A percentile compares a stretch with the other conserved stretches of the same genome.
Conservation (phyloP, 1,140 invertebrate genomes). For the Drosophila sechellia region DNA sequence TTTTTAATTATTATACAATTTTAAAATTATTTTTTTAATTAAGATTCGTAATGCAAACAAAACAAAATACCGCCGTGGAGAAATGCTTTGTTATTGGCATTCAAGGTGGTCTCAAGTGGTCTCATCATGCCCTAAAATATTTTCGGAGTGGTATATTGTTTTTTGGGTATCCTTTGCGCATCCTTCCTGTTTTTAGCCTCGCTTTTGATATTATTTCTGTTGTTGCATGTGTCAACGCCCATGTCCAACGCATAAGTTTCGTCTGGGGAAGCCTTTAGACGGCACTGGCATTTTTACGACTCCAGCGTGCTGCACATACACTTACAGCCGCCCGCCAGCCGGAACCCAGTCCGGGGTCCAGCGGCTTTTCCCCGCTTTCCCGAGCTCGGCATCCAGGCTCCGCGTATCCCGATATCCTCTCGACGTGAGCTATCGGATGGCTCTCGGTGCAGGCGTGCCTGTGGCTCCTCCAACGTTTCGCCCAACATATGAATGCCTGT, state of each 20-base stretch:
- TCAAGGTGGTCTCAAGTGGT: too few species aligned
- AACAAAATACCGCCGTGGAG: too few species aligned
- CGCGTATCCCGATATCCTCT: slow-evolving; percentile 4
- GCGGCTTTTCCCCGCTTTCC: slow-evolving; percentile 12
- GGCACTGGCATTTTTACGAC: slow-evolving; percentile 31
- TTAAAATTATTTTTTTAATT: too few species aligned
- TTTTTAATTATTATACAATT: too few species aligned
- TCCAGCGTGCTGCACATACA: slow-evolving; percentile 46
- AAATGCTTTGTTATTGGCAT: too few species aligned
- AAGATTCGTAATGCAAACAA: too few species aligned
- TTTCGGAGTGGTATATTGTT: too few species aligned
- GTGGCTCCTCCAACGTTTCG: slow-evolving; percentile 45
- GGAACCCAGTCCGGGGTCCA: slow-evolving; percentile 16
- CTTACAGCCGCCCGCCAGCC: slow-evolving; percentile 9
- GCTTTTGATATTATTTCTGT: not conserved
- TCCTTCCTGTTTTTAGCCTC: not conserved
- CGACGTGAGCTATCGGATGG: slow-evolving; percentile 15
- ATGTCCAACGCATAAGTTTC: slow-evolving; percentile 11
- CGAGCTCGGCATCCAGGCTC: not conserved
- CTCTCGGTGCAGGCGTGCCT: slow-evolving; percentile 14
- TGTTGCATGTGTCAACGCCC: slow-evolving; percentile 34
- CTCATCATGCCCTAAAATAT: too few species aligned
- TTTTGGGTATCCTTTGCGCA: not conserved
- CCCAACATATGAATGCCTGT: slow-evolving; percentile 69
- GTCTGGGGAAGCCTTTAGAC: slow-evolving; percentile 7